Percentiles rank a stretch among this genome's conserved stretches.
These are phyloP conservation scores for Chondrosia reniformis DNA, from an alignment of 37 sponge, comb jelly and placozoan genomes.

Conservation along the genomic window DNA sequence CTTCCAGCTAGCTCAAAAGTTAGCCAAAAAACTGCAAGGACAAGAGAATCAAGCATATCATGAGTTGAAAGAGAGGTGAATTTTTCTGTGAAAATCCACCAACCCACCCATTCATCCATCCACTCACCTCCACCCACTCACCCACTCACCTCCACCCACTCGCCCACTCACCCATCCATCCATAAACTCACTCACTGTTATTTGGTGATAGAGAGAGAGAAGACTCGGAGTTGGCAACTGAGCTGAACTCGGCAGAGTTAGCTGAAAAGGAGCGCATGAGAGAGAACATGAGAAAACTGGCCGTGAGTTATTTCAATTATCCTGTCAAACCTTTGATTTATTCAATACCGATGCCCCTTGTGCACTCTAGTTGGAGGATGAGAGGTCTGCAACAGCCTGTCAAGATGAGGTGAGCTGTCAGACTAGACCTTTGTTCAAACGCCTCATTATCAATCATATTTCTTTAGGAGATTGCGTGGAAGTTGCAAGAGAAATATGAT, in stretches of 20 bases:
- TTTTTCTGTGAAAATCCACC: neutral
- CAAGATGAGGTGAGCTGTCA: neutral
- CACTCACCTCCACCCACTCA: too few species aligned
- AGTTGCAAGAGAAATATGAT: neutral
- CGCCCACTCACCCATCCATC: neutral
- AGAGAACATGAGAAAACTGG: too few species aligned
- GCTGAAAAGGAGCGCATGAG: too few species aligned
- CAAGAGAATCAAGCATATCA: neutral
- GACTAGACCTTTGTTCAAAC: neutral
- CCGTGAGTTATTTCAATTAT: too few species aligned
- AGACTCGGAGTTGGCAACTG: too few species aligned
- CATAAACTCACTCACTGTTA: too few species aligned
- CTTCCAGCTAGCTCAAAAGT: neutral
- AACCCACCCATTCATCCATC: neutral
- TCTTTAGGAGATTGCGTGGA: constrained; percentile 8
- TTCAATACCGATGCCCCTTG: too few species aligned
- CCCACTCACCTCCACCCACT: too few species aligned
- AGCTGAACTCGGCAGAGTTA: too few species aligned
- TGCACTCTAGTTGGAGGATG: too few species aligned
- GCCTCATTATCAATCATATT: neutral
- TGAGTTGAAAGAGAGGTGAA: neutral
- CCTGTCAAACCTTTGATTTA: too few species aligned
- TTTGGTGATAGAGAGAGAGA: too few species aligned
- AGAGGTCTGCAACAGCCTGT: neutral
- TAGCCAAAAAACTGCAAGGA: constrained; percentile 3